phyloP scores from a whole-genome alignment of 2,797 vertebrate genomes.

The Enteromius unitaeniatus region DNA sequence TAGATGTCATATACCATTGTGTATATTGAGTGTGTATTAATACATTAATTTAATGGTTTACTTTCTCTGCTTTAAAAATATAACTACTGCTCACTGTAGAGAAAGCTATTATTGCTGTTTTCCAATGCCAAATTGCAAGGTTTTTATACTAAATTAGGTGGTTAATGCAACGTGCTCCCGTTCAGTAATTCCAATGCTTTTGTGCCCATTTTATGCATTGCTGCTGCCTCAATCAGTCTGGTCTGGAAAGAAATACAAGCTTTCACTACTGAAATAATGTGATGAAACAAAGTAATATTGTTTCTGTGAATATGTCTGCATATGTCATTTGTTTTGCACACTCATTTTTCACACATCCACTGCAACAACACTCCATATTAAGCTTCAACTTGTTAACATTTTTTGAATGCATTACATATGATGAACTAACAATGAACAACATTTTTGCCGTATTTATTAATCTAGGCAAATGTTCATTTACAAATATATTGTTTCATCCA shows the following conservation, averaged over 20 bases:
- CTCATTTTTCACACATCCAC: background rate
- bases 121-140: slow-evolving; percentile 9
- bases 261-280: background rate
- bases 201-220: slow-evolving; percentile 11
- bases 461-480: background rate
- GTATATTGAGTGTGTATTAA: slow-evolving; percentile 37
- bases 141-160: slow-evolving; percentile 39
- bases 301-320: slow-evolving; percentile 8
- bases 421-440: slow-evolving; percentile 1
- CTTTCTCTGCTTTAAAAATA: slow-evolving; percentile 8
- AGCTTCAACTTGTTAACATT: background rate
- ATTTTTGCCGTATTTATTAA: background rate
- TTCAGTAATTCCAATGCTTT: background rate
- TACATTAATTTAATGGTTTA: background rate
- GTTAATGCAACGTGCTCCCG: background rate
- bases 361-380: background rate
- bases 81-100: background rate
- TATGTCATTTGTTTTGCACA: background rate
- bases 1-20: slow-evolving; percentile 46
- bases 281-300: background rate
- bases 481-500: background rate
- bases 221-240: background rate
- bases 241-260: background rate
- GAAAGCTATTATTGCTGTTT: slow-evolving; percentile 22
- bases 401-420: background rate